A percentile compares a stretch with the other conserved stretches of the same genome.
Evolutionary conservation across 2,888 invertebrate species (phyloP).

Genomic region (Miltochrista miniata): DNA sequence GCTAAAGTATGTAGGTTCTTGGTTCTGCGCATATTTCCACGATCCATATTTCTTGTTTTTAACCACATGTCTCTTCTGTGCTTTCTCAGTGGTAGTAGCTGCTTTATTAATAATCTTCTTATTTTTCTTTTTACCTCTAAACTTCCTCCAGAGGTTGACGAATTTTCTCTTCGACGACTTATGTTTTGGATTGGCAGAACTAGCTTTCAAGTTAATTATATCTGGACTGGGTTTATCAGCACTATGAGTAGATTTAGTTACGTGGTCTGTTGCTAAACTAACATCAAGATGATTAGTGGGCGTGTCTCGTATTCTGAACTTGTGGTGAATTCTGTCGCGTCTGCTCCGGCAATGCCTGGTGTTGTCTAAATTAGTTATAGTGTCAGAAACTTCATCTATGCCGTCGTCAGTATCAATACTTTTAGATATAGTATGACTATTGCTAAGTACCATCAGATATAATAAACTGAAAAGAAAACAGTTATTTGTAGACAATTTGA

Average conservation of each 20-base stretch:
- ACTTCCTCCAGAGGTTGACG: conserved; percentile 37
- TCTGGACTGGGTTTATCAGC: not conserved
- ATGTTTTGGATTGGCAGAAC: not conserved
- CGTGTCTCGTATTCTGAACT: conserved; percentile 24
- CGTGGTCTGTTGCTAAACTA: not conserved
- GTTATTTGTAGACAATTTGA: no score
- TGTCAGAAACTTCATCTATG: conserved; percentile 42
- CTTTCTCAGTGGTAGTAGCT: not conserved
- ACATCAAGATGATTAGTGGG: not conserved
- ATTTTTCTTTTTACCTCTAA: conserved; percentile 23
- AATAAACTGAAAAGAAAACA: conserved; percentile 60
- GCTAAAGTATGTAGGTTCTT: not conserved
- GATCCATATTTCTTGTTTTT: not conserved
- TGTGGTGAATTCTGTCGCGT: conserved; percentile 29
- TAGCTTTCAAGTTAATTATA: not conserved
- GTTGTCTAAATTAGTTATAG: conserved; percentile 32
- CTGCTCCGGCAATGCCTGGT: conserved; percentile 22
- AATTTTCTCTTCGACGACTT: conserved; percentile 3
- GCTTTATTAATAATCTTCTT: not conserved
- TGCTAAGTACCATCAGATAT: conserved; percentile 64
- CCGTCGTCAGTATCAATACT: conserved; percentile 49
- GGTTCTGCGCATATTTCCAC: conserved; percentile 7
- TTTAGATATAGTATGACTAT: conserved; percentile 67
- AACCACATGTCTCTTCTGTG: not conserved
- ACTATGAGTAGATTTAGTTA: not conserved